Conservation (phyloP, 2,888 invertebrate genomes). For the Eupithecia centaureata region DNA sequence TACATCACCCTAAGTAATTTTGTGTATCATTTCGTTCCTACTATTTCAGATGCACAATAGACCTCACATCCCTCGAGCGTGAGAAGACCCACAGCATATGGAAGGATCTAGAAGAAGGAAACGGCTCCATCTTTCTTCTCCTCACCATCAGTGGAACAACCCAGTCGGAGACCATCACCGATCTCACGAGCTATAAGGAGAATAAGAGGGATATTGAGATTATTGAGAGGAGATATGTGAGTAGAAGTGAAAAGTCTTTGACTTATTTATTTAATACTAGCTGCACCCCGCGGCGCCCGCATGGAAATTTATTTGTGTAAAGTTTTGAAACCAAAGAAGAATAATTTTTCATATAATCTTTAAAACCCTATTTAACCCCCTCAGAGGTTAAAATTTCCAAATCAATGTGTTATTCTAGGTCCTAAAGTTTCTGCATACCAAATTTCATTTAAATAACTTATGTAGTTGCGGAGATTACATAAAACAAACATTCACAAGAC, state of each 20-base stretch:
- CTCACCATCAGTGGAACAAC: constrained; percentile 98
- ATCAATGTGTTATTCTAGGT: no score
- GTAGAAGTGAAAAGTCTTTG: constrained; percentile 46
- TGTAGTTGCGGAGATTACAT: no score
- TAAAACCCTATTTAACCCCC: no score
- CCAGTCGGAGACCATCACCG: constrained; percentile 96
- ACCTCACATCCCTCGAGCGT: constrained; percentile 91
- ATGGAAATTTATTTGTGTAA: no score
- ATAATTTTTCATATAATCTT: no score
- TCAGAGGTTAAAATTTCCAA: no score
- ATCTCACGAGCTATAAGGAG: constrained; percentile 93
- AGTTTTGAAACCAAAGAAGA: no score
- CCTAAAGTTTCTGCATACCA: no score
- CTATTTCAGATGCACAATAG: constrained; percentile 89
- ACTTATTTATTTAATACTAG: neutral
- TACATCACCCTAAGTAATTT: no score
- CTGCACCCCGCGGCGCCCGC: no score
- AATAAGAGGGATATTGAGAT: constrained; percentile 88
- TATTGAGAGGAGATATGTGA: constrained; percentile 88
- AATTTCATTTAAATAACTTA: no score
- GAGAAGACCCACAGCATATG: constrained; percentile 96
- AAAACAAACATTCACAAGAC: no score
- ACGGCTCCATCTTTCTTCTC: constrained; percentile 93
- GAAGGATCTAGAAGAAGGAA: constrained; percentile 95
- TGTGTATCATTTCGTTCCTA: neutral